Percentiles rank a stretch among this genome's conserved stretches.
Conservation (phyloP, 2,888 invertebrate genomes). For the Tuberolachnus salignus region DNA sequence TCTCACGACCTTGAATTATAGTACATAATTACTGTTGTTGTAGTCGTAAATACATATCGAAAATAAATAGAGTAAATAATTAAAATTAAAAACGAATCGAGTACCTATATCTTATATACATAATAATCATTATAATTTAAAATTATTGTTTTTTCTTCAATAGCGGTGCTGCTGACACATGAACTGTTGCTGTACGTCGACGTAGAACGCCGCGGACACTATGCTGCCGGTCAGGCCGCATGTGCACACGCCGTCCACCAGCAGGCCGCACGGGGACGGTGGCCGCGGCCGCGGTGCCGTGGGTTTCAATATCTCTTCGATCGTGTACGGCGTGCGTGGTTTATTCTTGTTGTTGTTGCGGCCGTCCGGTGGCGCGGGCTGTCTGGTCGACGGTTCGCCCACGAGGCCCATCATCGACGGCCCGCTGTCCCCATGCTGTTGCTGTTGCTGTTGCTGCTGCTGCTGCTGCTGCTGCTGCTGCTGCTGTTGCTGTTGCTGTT, state of each 20-base stretch:
- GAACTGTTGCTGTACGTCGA: slow-evolving; percentile 38
- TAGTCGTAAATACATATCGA: too few species aligned
- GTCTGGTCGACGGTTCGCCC: slow-evolving; percentile 37
- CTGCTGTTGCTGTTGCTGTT: not conserved
- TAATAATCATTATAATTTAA: too few species aligned
- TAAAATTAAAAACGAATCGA: too few species aligned
- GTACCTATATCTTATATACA: too few species aligned
- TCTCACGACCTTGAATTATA: too few species aligned
- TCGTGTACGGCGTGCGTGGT: slow-evolving; percentile 81
- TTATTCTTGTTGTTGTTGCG: slow-evolving; percentile 63
- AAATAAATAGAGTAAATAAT: too few species aligned
- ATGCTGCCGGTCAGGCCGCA: slow-evolving; percentile 57
- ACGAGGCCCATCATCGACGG: not conserved
- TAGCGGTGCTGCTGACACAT: slow-evolving; percentile 19
- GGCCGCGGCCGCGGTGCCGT: slow-evolving; percentile 58
- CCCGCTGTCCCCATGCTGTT: too few species aligned
- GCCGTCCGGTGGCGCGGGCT: slow-evolving; percentile 53
- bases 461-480: slow-evolving; percentile 25
- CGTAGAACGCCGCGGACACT: slow-evolving; percentile 35
- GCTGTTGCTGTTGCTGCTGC: not conserved
- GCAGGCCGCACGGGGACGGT: slow-evolving; percentile 60
- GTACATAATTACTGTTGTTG: not conserved
- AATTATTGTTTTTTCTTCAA: not conserved
- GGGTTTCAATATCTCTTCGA: slow-evolving; percentile 63
- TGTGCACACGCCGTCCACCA: slow-evolving; percentile 60